These are phyloP conservation scores for Apolygus lucorum DNA, from an alignment of 1,140 invertebrate genomes.

Conservation along the genomic window DNA sequence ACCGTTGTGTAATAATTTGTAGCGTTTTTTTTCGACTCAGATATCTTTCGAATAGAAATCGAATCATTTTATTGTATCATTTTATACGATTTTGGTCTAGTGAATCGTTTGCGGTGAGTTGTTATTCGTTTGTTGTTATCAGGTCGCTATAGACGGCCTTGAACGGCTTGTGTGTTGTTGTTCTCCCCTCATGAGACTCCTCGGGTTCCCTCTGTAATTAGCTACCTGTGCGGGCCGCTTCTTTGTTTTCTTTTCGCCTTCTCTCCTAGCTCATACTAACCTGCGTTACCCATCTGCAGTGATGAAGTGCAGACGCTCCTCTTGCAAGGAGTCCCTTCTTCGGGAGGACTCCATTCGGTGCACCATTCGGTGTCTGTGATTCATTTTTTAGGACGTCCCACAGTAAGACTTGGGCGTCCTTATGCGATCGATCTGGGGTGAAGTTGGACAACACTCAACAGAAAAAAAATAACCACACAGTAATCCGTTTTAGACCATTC, in stretches of 20 bases:
- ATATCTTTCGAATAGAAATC: too few relatives aligned
- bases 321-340: not conserved
- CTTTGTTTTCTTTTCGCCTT: constrained; percentile 1
- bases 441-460: too few relatives aligned
- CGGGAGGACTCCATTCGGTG: not conserved
- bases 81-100: not conserved
- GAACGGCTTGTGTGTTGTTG: not conserved
- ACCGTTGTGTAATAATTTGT: too few relatives aligned
- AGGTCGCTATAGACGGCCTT: too few relatives aligned
- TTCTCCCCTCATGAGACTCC: not conserved
- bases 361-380: not conserved
- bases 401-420: too few relatives aligned
- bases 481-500: too few relatives aligned
- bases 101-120: not conserved
- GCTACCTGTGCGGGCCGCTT: not conserved
- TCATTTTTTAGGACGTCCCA: too few relatives aligned
- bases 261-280: not conserved
- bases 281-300: not conserved
- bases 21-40: too few relatives aligned
- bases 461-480: too few relatives aligned
- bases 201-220: not conserved
- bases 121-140: not conserved
- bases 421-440: too few relatives aligned
- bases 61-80: not conserved
- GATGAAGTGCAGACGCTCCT: not conserved